Percentiles rank a stretch among this genome's conserved stretches.
phyloP scores from a whole-genome alignment of 1,140 invertebrate genomes.

The Saccostrea echinata region DNA sequence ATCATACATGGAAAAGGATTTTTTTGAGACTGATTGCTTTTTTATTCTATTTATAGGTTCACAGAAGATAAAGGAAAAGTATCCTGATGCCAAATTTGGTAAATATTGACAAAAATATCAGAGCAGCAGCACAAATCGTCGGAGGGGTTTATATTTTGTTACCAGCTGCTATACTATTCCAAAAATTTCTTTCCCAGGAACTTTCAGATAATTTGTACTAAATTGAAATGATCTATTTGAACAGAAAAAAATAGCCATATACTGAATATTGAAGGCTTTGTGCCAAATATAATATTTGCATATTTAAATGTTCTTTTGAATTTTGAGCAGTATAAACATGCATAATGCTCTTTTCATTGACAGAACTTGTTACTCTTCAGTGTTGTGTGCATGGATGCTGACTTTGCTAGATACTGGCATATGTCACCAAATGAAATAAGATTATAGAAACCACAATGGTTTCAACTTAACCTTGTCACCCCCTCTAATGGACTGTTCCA shows the following conservation, averaged over 20 bases:
- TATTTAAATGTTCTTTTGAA: background rate
- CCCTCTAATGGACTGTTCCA: slow-evolving; percentile 21
- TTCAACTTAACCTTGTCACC: slow-evolving; percentile 26
- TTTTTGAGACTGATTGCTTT: background rate
- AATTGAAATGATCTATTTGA: too few relatives aligned
- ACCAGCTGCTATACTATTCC: too few relatives aligned
- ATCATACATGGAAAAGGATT: background rate
- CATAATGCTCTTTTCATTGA: slow-evolving; percentile 32
- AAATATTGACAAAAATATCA: background rate
- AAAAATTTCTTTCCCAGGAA: too few relatives aligned
- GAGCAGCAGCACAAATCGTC: too few relatives aligned
- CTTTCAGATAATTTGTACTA: too few relatives aligned
- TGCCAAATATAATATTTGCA: background rate
- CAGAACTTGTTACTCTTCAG: slow-evolving; percentile 7
- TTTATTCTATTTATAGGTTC: background rate
- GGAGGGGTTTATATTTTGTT: too few relatives aligned
- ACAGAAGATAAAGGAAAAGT: slow-evolving; percentile 42
- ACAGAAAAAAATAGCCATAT: too few relatives aligned
- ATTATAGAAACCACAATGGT: slow-evolving; percentile 34
- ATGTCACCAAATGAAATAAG: background rate
- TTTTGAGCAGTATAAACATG: slow-evolving; percentile 23
- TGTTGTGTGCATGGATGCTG: background rate
- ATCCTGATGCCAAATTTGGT: slow-evolving; percentile 43
- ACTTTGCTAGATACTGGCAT: background rate
- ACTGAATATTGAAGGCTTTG: background rate